Evolutionary conservation across 2,113 vertebrate genomes (phyloP).

Genomic region (Hirundichthys speculiger): DNA sequence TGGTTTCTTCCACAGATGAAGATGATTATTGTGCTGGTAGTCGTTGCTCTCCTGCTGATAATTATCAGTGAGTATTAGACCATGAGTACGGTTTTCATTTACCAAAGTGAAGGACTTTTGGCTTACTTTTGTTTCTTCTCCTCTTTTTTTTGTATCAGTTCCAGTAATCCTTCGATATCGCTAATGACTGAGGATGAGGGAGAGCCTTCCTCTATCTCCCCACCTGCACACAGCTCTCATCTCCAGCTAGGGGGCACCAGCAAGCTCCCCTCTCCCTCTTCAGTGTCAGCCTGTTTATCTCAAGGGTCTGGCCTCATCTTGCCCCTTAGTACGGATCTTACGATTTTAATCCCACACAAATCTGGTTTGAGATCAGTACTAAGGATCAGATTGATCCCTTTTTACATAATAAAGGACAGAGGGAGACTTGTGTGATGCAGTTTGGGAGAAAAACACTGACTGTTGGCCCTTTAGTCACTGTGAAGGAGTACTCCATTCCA

Average conservation of each 20-base stretch:
- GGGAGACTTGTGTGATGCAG: constrained; percentile 21
- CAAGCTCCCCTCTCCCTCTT: constrained; percentile 39
- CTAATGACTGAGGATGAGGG: constrained; percentile 63
- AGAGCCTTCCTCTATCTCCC: constrained; percentile 6
- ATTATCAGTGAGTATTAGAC: constrained; percentile 90
- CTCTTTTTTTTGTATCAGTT: constrained; percentile 61
- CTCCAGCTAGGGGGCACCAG: constrained; percentile 59
- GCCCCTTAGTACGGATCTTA: constrained; percentile 44
- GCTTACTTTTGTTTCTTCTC: not conserved
- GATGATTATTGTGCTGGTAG: constrained; percentile 88
- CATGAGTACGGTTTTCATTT: not conserved
- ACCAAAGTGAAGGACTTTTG: not conserved
- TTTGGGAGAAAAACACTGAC: constrained; percentile 21
- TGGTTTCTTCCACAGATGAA: constrained; percentile 87
- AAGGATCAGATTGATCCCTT: constrained; percentile 25
- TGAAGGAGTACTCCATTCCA: constrained; percentile 42
- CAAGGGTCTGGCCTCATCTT: constrained; percentile 24
- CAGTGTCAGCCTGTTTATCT: constrained; percentile 31
- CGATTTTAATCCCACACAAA: constrained; percentile 8
- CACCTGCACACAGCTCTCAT: constrained; percentile 54
- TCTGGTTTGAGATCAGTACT: constrained; percentile 41
- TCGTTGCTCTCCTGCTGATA: constrained; percentile 87
- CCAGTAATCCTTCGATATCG: constrained; percentile 81
- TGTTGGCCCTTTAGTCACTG: constrained; percentile 1
- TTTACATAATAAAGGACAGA: constrained; percentile 1